Evolutionary conservation across 2,888 invertebrate genomes (phyloP), one percentile per base, ranked within the genome.

Genomic region (Aphidoletes aphidimyza): DNA sequence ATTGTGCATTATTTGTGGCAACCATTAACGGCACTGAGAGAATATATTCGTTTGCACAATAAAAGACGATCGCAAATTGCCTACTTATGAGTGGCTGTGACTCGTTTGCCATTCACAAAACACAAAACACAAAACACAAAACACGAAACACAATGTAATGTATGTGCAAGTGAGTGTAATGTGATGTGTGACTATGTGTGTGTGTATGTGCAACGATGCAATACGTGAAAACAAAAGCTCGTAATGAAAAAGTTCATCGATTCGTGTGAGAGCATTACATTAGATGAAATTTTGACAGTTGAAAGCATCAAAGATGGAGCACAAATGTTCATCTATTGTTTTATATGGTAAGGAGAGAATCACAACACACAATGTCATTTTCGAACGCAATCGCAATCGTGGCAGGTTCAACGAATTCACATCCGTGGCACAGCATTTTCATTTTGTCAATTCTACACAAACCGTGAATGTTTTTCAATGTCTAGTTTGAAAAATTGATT

Each of bases 251-350:
- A 1, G 1, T 69, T 30, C 30, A 69, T 14, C n/a, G n/a, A 30
- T 69, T 30, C 17, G 14, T 2, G 14, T 11, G 14, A 42, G 8
- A n/a, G 69, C 69, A 69, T 54, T 54, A 54, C 54, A 54, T 69
- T 69, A 69, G 69, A 30, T n/a, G 30, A 30, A 69, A 69, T 69
- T n/a, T 69, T 69, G 69, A 69, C 69, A 69, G 69, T 69, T 69
- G 69, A 69, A 30, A 69, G 26, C 69, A 69, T 69, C 30, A 14
- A 30, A 30, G 30, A 69, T 69, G 30, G 69, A 69, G 69, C 69
- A 69, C 26, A 54, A 54, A 47, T 30, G 22, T 30, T 30, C 30
- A 69, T 30, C 69, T 69, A 30, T 69, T 34, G 14, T 69, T 69
- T 69, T 69, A 26, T 17, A n/a, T 42, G 26, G 22, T 26, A 54